Conservation (phyloP, 2,797 vertebrate genomes). For the Hoplostethus atlanticus region DNA sequence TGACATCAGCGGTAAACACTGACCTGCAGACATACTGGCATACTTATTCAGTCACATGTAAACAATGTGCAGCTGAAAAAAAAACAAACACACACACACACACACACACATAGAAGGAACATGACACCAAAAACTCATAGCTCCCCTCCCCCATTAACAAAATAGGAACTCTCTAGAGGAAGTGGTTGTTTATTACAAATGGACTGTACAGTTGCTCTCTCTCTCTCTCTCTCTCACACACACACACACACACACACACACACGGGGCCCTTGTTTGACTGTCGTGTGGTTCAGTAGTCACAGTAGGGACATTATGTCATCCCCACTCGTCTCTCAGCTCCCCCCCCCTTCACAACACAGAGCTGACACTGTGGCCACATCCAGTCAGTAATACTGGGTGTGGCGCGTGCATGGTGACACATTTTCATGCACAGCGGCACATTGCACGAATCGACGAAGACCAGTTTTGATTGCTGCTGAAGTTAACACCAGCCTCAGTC, state of each 20-base stretch:
- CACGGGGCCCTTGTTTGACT: slow-evolving; percentile 22
- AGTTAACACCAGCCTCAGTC: background rate
- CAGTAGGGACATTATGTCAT: slow-evolving; percentile 51
- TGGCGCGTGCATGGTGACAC: background rate
- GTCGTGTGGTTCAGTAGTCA: slow-evolving; percentile 34
- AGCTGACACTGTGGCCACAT: background rate
- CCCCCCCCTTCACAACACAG: background rate
- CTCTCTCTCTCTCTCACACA: background rate
- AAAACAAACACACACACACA: background rate
- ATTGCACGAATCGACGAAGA: background rate
- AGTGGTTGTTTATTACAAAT: slow-evolving; percentile 57
- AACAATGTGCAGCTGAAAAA: slow-evolving; percentile 38
- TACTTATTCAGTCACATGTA: slow-evolving; percentile 50
- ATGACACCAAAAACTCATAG: slow-evolving; percentile 1
- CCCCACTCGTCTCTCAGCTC: slow-evolving; percentile 24
- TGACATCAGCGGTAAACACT: background rate
- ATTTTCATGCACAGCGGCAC: background rate
- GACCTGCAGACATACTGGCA: slow-evolving; percentile 55
- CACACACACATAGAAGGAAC: slow-evolving; percentile 4
- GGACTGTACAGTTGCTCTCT: background rate
- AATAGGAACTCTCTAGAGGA: slow-evolving; percentile 45
- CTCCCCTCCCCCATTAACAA: slow-evolving; percentile 37
- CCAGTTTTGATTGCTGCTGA: background rate
- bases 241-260: slow-evolving; percentile 14
- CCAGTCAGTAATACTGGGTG: background rate